Conservation (phyloP, 2,888 invertebrate genomes). For the Phortica magna region DNA sequence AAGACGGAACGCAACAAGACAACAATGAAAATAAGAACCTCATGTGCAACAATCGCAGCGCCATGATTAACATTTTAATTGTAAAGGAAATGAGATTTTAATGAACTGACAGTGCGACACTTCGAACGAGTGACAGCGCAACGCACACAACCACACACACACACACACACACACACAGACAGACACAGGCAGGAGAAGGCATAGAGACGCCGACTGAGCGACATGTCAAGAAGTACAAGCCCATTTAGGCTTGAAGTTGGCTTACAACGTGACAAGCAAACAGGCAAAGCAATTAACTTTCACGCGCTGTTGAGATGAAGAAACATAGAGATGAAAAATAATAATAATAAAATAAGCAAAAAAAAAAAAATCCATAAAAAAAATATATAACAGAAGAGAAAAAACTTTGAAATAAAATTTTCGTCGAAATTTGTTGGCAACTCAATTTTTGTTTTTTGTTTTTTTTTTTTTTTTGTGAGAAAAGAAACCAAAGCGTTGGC, state of each 20-base stretch:
- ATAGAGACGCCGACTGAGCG: constrained; percentile 37
- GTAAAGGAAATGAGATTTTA: constrained; percentile 64
- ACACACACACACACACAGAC: constrained; percentile 42
- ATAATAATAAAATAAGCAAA: constrained; percentile 28
- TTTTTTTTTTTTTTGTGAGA: background rate
- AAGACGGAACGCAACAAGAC: background rate
- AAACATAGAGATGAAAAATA: background rate
- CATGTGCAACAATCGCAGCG: constrained; percentile 42
- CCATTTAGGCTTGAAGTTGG: background rate
- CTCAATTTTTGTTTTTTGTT: constrained; percentile 50
- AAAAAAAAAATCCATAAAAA: constrained; percentile 40
- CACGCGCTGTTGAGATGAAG: background rate
- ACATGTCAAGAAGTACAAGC: constrained; percentile 5
- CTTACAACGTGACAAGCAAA: constrained; percentile 3
- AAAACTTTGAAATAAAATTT: constrained; percentile 11
- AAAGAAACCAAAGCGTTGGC: constrained; percentile 39
- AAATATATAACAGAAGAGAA: constrained; percentile 41
- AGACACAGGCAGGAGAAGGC: constrained; percentile 29
- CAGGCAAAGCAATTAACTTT: constrained; percentile 51
- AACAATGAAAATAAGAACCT: constrained; percentile 18
- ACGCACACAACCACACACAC: constrained; percentile 30
- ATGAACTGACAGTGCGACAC: constrained; percentile 42
- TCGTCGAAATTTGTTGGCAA: constrained; percentile 47
- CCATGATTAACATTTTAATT: constrained; percentile 65
- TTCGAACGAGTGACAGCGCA: constrained; percentile 36